Evolutionary conservation across 2,888 invertebrate species (phyloP), one percentile per base, ranked within the genome.

Genomic region (Drymonia ruficornis): DNA sequence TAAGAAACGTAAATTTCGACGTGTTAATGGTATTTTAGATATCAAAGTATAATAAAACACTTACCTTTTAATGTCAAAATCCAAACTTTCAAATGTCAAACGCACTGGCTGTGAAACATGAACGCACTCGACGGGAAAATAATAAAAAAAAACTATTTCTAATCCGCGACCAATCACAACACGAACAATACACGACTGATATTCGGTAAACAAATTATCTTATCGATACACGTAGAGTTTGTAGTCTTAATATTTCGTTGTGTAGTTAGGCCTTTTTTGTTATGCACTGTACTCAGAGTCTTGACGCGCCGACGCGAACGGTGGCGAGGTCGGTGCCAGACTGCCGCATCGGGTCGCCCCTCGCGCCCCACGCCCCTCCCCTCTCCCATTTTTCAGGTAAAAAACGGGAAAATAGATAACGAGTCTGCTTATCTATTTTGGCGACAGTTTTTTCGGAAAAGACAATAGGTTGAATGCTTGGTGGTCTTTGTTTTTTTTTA

Each of bases 341-440:
- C 91, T 91, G 89, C 81, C 90, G 90, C 83, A 78, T 76, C 68
- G 52, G 53, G 56, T 72, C 68, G 78, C 86, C 86, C 89, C 87
- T 67, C 84, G 70, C 77, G 60, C 65, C 84, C 54, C 79, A 59
- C 72, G 75, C 83, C 84, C 83, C 83, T 75, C 81, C 83, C 81
- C 74, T 68, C 61, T 53, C 55, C 66, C 74, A 78, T 71, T 86
- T 86, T 87, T 85, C 87, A 86, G 87, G 86, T 86, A 89, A 81
- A 86, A 76, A 75, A 67, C 55, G 60, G 70, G 73, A 80, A 80
- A 70, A 65, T 50, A 62, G 64, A 70, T 69, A 71, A 67, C 63
- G 60, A 67, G 63, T 65, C 56, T 69, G 61, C 69, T 69, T 61
- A 62, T 62, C 65, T 68, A 66, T 70, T 71, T 53, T 65, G 65